phyloP scores from a whole-genome alignment of 2,113 vertebrate genomes.

The Dipodomys stephensi region DNA sequence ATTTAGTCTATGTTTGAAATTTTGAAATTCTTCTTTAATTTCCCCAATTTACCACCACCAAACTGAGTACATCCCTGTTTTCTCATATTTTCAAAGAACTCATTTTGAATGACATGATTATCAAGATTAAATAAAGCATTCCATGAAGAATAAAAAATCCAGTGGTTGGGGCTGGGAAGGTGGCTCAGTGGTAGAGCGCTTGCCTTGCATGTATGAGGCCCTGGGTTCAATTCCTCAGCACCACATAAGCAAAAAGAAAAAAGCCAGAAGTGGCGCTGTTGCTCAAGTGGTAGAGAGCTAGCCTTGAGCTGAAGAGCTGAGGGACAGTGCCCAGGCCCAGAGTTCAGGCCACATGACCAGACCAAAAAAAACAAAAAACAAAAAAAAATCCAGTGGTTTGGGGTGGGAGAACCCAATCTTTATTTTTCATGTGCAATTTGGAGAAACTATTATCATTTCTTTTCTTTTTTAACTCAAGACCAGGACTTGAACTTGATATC shows the following conservation, averaged over 20 bases:
- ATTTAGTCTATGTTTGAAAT: background rate
- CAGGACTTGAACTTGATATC: no score
- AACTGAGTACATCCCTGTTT: background rate
- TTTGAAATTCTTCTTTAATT: conserved; percentile 26
- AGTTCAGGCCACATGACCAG: background rate
- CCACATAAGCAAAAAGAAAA: no score
- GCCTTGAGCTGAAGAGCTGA: no score
- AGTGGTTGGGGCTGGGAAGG: background rate
- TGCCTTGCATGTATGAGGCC: no score
- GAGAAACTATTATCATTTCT: background rate
- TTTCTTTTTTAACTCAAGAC: no score
- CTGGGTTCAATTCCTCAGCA: no score
- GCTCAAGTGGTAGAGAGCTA: no score
- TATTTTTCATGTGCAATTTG: background rate
- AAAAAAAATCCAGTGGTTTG: background rate
- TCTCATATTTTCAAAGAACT: background rate
- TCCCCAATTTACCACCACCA: background rate
- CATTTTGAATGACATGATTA: background rate
- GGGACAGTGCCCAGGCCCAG: no score
- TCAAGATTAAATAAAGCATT: background rate
- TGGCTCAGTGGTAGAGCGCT: no score
- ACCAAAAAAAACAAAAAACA: background rate
- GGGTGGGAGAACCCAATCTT: background rate
- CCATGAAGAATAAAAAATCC: background rate
- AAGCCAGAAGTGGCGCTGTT: no score